Conservation (phyloP, 1,140 invertebrate genomes). For the Listronotus bonariensis region DNA sequence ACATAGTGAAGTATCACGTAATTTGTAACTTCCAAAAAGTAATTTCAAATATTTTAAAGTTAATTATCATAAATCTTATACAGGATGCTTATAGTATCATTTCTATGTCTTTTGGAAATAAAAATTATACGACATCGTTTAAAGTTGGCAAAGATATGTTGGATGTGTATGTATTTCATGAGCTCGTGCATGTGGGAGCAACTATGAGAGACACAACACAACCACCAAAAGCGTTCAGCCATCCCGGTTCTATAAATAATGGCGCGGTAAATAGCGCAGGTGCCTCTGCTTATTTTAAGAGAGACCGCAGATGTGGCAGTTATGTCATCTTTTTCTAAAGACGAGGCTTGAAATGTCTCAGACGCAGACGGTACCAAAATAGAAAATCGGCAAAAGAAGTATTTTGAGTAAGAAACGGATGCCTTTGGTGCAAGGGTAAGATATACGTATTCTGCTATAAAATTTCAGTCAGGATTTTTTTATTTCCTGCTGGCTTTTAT, state of each 20-base stretch:
- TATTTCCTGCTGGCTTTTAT: too few relatives aligned
- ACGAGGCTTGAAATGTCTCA: too few relatives aligned
- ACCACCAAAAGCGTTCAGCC: conserved; percentile 10
- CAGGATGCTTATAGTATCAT: conserved; percentile 2
- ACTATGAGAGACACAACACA: conserved; percentile 15
- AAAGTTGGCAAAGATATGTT: conserved; percentile 6
- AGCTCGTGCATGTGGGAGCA: background rate
- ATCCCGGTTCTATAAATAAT: conserved; percentile 7
- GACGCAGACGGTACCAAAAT: too few relatives aligned
- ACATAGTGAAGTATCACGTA: too few relatives aligned
- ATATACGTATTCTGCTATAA: too few relatives aligned
- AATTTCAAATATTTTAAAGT: background rate
- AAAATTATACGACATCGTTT: conserved; percentile 9
- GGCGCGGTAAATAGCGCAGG: conserved; percentile 10
- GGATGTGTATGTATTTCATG: background rate
- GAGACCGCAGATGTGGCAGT: too few relatives aligned
- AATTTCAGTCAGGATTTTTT: too few relatives aligned
- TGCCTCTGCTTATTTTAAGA: conserved; percentile 13
- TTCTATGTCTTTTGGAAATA: conserved; percentile 8
- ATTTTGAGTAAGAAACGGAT: too few relatives aligned
- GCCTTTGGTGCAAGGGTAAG: too few relatives aligned
- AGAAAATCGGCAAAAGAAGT: too few relatives aligned
- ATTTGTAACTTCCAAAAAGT: too few relatives aligned
- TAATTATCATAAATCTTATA: conserved; percentile 15
- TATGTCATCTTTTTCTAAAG: too few relatives aligned